Conservation (phyloP, 2,797 vertebrate species). For the Phyllotis vaccarum region DNA sequence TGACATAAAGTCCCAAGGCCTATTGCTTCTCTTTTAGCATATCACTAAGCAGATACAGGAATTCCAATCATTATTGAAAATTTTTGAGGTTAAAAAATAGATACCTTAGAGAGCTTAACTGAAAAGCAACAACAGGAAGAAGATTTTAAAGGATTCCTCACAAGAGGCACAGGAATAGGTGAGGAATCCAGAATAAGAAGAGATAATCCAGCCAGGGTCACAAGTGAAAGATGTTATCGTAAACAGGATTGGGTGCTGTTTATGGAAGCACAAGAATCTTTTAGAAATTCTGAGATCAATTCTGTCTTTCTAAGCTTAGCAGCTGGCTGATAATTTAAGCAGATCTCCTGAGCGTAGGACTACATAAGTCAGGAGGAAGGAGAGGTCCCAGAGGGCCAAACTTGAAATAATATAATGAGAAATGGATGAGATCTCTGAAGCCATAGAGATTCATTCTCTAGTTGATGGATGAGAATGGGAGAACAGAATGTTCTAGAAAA, state of each 20-base stretch:
- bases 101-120: neutral
- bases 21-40: neutral
- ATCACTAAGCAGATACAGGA: neutral
- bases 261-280: neutral
- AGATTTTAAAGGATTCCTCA: accelerated
- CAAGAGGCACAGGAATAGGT: neutral
- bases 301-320: neutral
- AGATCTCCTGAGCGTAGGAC: neutral
- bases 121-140: neutral
- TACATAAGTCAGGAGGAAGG: neutral
- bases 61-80: neutral
- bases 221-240: neutral
- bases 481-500: neutral
- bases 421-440: neutral
- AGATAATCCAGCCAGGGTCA: neutral
- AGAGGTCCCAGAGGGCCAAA: neutral
- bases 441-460: neutral
- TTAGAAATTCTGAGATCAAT: neutral
- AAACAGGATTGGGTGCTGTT: neutral
- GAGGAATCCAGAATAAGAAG: neutral
- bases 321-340: no score
- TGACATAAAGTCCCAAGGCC: neutral
- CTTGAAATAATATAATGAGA: neutral
- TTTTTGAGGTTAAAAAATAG: neutral
- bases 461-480: neutral